Percentiles rank a stretch among this genome's conserved stretches.
Conservation (phyloP, 1,140 invertebrate species). For the Drosophila ironensis region DNA sequence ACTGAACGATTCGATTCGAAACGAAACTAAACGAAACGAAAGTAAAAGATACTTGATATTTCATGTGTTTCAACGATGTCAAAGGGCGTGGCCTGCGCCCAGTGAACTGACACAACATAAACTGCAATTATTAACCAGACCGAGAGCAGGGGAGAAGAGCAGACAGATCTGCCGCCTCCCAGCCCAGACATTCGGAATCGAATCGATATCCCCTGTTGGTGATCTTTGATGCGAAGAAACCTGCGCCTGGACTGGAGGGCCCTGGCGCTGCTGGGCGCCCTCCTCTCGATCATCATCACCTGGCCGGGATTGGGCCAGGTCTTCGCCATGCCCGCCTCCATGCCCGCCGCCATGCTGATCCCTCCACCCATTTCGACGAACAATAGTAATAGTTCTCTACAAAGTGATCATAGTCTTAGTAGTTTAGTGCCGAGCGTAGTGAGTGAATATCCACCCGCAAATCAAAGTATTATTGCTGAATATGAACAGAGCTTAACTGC, state of each 20-base stretch:
- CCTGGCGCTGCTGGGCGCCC: constrained; percentile 82
- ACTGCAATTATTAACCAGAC: constrained; percentile 27
- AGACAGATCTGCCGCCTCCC: constrained; percentile 4
- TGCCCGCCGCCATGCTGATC: no score
- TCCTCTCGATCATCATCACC: constrained; percentile 73
- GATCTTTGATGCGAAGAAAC: constrained; percentile 81
- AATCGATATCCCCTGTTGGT: constrained; percentile 48
- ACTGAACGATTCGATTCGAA: no score
- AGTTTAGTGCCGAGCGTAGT: constrained; percentile 46
- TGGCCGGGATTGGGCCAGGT: constrained; percentile 59
- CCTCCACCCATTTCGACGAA: constrained; percentile 22
- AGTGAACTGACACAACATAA: constrained; percentile 38
- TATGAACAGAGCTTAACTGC: constrained; percentile 70
- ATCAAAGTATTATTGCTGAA: constrained; percentile 79
- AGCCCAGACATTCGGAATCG: constrained; percentile 11
- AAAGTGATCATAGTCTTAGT: constrained; percentile 77
- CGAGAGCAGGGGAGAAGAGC: constrained; percentile 15
- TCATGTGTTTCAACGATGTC: constrained; percentile 68
- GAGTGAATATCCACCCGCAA: constrained; percentile 60
- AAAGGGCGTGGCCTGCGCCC: constrained; percentile 56
- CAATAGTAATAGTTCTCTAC: constrained; percentile 64
- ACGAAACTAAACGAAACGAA: constrained; percentile 49
- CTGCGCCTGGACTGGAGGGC: constrained; percentile 81
- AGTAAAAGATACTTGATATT: constrained; percentile 57
- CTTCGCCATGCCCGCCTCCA: constrained; percentile 72